Evolutionary conservation across 2,113 vertebrate species (phyloP), one percentile per base, ranked within the genome.

Genomic region (Burhinus bistriatus): DNA sequence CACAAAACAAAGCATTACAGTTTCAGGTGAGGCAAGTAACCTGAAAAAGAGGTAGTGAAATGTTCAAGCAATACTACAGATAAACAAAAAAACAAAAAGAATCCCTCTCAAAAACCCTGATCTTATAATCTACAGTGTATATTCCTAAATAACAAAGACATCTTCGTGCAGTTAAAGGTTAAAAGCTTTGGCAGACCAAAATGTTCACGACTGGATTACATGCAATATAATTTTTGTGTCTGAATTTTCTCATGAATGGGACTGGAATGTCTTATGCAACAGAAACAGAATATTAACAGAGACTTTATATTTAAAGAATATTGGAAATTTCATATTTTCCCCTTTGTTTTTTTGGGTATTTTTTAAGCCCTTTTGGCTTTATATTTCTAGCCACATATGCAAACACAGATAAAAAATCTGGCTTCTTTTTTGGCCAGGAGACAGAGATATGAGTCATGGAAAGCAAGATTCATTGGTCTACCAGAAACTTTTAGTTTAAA

Each of bases 401-500:
- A 85, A 94, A 61, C 49, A 85, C 12, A 80, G 66, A 95, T 87
- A 85, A 84, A 97, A 76, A 69, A 85, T 79, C 52, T 89, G 87
- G 32, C 80, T 89, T 91, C 87, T 84, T 77, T 91, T 95, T 75
- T 95, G 91, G 23, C 71, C 18, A 91, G 15, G 26, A 44, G 66
- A 87, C 89, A 88, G 34, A 83, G 51, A 55, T 76, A 91, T 95
- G 95, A 97, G 89, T 95, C 95, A 95, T 70, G 23, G 75, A 87
- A 93, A 85, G 45, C 34, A 89, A 93, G 84, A 95, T 96, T 96
- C 96, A 97, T 96, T 87, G 29, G 73, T 94, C 70, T 91, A 87
- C 54, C 38, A 87, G 66, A 97, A 97, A 94, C 89, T 66, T 95
- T 83, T 72, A 94, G 62, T 80, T 92, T 97, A 97, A 96, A 95